Conservation (phyloP, 2,888 invertebrate genomes). For the Nudaria mundana region DNA sequence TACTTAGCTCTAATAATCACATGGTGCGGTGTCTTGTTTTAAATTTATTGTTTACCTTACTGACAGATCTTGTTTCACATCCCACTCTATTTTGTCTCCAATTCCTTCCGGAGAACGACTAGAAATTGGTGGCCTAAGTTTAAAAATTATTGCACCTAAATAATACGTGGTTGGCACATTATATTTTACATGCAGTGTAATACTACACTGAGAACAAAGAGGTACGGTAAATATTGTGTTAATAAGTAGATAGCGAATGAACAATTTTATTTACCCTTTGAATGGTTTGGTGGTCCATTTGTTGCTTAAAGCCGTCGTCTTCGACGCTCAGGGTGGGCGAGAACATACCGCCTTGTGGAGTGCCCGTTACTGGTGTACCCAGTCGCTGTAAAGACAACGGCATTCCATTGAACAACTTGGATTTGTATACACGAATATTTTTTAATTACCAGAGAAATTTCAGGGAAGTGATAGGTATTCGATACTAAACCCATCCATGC, state of each 20-base stretch:
- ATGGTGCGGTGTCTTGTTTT: slow-evolving; percentile 57
- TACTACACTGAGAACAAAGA: slow-evolving; percentile 35
- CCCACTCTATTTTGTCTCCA: slow-evolving; percentile 78
- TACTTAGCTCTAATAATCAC: slow-evolving; percentile 60
- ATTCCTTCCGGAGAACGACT: slow-evolving; percentile 77
- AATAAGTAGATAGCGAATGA: slow-evolving; percentile 7
- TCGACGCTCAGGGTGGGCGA: slow-evolving; percentile 70
- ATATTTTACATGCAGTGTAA: slow-evolving; percentile 48
- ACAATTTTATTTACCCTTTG: slow-evolving; percentile 68
- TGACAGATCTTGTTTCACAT: slow-evolving; percentile 74
- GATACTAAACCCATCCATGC: too few species aligned
- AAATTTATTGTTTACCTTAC: slow-evolving; percentile 69
- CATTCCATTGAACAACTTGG: background rate
- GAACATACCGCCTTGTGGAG: slow-evolving; percentile 70
- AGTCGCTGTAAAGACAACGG: slow-evolving; percentile 57
- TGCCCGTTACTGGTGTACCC: slow-evolving; percentile 70
- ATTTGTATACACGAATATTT: too few species aligned
- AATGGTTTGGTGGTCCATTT: slow-evolving; percentile 73
- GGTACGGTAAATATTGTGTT: slow-evolving; percentile 23
- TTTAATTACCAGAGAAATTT: too few species aligned
- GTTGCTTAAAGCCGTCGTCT: slow-evolving; percentile 74
- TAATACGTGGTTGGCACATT: slow-evolving; percentile 46
- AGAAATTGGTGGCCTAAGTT: slow-evolving; percentile 72
- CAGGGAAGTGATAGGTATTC: too few species aligned
- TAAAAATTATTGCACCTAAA: slow-evolving; percentile 56